Evolutionary conservation across 2,888 invertebrate species (phyloP).

Genomic region (Minunthozetes semirufus): DNA sequence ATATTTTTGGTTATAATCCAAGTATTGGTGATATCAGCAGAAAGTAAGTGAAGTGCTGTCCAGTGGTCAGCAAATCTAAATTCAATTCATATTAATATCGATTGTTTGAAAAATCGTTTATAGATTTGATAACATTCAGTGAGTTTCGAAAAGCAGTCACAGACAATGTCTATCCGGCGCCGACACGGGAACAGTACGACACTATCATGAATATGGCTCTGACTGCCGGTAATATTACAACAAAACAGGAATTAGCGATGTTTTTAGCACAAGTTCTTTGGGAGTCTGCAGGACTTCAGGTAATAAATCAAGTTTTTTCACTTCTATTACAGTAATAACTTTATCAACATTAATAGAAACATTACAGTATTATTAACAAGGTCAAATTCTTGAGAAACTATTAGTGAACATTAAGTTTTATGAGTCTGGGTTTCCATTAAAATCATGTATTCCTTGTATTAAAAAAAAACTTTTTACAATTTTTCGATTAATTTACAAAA

Average conservation of each 20-base stretch:
- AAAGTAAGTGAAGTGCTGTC: no score
- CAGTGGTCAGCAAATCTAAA: no score
- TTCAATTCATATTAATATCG: no score
- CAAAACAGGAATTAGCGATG: constrained; percentile 33
- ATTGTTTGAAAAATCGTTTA: no score
- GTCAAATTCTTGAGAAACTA: no score
- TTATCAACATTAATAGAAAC: neutral
- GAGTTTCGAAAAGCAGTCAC: constrained; percentile 27
- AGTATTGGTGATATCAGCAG: no score
- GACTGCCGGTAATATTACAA: constrained; percentile 6
- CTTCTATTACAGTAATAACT: no score
- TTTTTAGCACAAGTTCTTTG: constrained; percentile 35
- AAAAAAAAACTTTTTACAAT: no score
- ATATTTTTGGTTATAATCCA: no score
- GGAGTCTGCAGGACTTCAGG: constrained; percentile 35
- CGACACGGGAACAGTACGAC: constrained; percentile 26
- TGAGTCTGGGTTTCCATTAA: neutral
- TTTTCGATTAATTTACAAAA: neutral
- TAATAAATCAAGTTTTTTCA: neutral
- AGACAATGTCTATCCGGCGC: constrained; percentile 24
- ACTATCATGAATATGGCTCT: constrained; percentile 23
- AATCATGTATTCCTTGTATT: no score
- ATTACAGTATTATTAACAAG: neutral
- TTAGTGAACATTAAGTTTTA: neutral
- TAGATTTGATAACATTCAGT: constrained; percentile 27